These are phyloP conservation scores for Acanthurus lineatus DNA, from an alignment of 2,797 vertebrate species.

Conservation along the genomic window DNA sequence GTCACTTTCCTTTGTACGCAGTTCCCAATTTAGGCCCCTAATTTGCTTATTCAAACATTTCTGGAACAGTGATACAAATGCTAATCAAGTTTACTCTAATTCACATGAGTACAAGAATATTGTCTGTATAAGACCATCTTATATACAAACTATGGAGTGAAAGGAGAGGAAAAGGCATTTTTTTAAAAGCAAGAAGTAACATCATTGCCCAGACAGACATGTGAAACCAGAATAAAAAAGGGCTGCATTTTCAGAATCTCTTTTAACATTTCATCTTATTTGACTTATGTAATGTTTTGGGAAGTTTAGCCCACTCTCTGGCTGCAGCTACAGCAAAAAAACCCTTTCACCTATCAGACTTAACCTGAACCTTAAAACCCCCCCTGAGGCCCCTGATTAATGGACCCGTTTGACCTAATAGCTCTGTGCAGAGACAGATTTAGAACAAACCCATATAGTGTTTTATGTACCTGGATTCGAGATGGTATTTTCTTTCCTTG, in stretches of 20 bases:
- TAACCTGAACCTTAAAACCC: conserved; percentile 29
- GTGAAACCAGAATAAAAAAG: conserved; percentile 6
- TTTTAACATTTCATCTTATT: conserved; percentile 18
- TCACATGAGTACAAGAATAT: not conserved
- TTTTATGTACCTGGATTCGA: conserved; percentile 24
- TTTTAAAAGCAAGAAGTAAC: conserved; percentile 1
- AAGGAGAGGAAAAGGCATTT: too few species aligned
- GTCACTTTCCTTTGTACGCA: not conserved
- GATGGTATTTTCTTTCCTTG: conserved; percentile 46
- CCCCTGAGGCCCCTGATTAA: conserved; percentile 31
- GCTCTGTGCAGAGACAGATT: conserved; percentile 35
- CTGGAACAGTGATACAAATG: not conserved
- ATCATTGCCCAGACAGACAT: not conserved
- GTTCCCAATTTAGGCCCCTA: not conserved
- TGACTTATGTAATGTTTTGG: not conserved
- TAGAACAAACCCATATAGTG: conserved; percentile 17
- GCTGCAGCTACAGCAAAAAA: conserved; percentile 16
- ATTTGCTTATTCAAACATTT: not conserved
- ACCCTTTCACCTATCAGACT: conserved; percentile 18
- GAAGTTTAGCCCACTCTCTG: conserved; percentile 16
- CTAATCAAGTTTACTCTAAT: not conserved
- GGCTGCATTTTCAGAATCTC: not conserved
- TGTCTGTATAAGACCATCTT: not conserved
- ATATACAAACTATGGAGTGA: not conserved
- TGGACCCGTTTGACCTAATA: conserved; percentile 32